Base-by-base conservation (phyloP, 2,113 vertebrate genomes). In the Pluvialis apricaria region DNA sequence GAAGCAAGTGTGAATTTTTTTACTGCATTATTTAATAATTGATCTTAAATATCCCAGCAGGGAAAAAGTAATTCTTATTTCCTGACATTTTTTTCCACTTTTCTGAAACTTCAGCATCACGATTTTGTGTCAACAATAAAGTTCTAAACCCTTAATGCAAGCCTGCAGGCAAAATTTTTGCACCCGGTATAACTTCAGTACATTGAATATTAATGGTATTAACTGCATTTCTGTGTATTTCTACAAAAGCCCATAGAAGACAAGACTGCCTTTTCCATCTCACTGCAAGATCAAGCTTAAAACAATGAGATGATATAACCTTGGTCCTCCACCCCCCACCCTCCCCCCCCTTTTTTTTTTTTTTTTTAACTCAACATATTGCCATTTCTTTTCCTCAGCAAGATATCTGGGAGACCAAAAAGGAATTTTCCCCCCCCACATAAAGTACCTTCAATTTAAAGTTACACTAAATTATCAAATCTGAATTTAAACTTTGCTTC, bases 1-100 rank as follows among this genome's bases (percentile, higher is more conserved):
- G 55, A 90, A 94, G 92, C 47, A 96, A 88, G 10, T 38, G 71
- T 73, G 32, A 90, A 71, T 64, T 88, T 95, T 95, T 93, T 93
- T 86, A 82, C 76, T 1, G 4, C 57, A 82, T 81, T 88, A 90
- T 28, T 96, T 34, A 97, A 95, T 94, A 90, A 96, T 93, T 93
- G 24, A 93, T 95, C 60, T 82, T 81, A 90, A 90, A 71, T 78
- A 78, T 40, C n/a, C 32, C 55, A 88, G 38, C n/a, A 90, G 72
- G 31, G 44, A 17, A 31, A 81, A 85, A 66, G 40, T 40, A 66
- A 68, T 85, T 86, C 51, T 86, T 73, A 69, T 51, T 90, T 93
- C 66, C 58, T 90, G 88, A 81, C 68, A 66, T 73, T 94, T 87
- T 87, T 88, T 96, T 51, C 69, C 68, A 64, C 60, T 88, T 81